Base-by-base conservation (phyloP, 1,140 invertebrate species). In the Rhyzopertha dominica region DNA sequence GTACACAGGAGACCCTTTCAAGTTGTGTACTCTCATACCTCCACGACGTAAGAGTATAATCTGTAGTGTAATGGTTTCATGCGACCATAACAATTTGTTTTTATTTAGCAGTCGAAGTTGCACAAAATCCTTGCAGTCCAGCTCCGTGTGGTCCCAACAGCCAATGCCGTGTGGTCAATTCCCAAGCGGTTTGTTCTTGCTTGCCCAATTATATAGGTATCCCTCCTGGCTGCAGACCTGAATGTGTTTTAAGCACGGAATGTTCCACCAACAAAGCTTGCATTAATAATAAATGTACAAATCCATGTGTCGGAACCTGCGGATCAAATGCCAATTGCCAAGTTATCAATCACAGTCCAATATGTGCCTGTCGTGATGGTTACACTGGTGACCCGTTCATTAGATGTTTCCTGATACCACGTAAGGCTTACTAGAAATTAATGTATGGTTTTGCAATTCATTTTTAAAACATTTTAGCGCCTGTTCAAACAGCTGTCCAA, bases 381-480 rank as follows among this genome's bases (percentile, higher is more conserved):
- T 79, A 76, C 43, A 75, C 78, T 2, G 88, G 87, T 12, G 85
- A 91, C 79, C 87, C 89, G n/a, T 89, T 90, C 54, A 78, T 77
- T 2, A 75, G 73, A 30, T 87, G 85, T 53, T 73, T 75, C 38
- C 54, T 62, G 29, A 66, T 74, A 73, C 76, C 68, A 51, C 62
- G 73, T 70, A 63, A 70, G 57, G 68, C 26, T 46, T 36, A 18
- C 7, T 3, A 4, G 10, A 18, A 28, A 10, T 29, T 17, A 4
- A 30, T 32, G 16, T 13, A 2, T 32, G 16, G 5, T 16, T 1
- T 32, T 32, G 4, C 19, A 17, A 25, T 7, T 25, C 7, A 25
- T 7, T 38, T 24, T 44, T 44, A 17, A 31, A 17, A 31, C 25
- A 35, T 39, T 47, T 17, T 41, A 49, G 43, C 41, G 47, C 35